Conservation (phyloP, 2,113 vertebrate species). For the Centropus unirufus region DNA sequence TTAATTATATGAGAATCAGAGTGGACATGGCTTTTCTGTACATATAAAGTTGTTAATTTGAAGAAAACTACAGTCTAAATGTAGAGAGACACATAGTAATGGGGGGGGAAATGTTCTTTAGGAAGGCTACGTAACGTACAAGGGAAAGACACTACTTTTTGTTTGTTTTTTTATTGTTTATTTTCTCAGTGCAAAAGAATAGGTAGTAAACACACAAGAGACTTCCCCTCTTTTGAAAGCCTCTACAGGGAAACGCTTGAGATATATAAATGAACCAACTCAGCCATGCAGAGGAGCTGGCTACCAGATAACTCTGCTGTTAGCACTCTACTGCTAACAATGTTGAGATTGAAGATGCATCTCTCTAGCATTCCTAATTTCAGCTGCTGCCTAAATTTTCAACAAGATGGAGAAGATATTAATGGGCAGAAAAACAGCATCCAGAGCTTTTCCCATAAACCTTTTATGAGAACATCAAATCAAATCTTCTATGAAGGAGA, state of each 20-base stretch:
- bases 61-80: background rate
- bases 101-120: background rate
- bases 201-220: background rate
- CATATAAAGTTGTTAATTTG: background rate
- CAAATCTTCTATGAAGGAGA: background rate
- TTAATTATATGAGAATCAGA: background rate
- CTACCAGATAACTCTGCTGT: background rate
- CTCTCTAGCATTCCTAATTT: background rate
- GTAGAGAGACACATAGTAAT: background rate
- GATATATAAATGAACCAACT: background rate
- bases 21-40: background rate
- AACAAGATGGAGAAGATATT: background rate
- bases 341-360: background rate
- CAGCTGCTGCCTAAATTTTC: background rate
- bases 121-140: background rate
- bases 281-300: background rate
- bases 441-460: background rate
- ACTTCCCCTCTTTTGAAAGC: background rate
- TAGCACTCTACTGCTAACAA: background rate
- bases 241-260: background rate
- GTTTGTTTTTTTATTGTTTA: background rate
- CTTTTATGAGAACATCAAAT: background rate
- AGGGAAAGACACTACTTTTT: background rate
- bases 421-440: background rate
- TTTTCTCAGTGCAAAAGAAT: background rate